Evolutionary conservation across 2,113 vertebrate species (phyloP), one percentile per base, ranked within the genome.

Genomic region (Maccullochella peelii): DNA sequence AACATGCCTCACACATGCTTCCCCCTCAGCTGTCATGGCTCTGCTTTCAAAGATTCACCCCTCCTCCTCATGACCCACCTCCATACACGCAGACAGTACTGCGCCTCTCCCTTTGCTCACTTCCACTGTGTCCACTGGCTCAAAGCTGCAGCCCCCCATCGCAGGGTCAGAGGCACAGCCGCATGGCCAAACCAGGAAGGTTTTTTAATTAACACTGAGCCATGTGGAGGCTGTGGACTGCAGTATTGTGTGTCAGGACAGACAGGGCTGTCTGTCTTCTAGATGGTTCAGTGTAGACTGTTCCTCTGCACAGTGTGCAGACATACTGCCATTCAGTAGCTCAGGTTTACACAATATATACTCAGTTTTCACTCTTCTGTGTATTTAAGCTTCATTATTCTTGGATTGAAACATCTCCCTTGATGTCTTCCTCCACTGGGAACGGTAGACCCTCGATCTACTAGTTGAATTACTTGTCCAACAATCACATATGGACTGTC

Each of bases 11-110:
- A 93, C 92, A 94, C 93, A 95, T 94, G 94, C 93, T 95, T 94
- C 93, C 91, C 91, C 89, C 90, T 95, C 95, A 96, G 95, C 95
- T 96, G 95, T 95, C 95, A 93, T 92, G 94, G 93, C 92, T 96
- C 94, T 89, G 91, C 94, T 95, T 96, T 95, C 95, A 95, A 94
- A 95, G 90, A 87, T 79, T 38, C 67, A 21, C 66, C 44, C 77
- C 50, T 2, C 36, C 80, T 30, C 59, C 65, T 52, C 76, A 23
- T 66, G 68, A 40, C 73, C 77, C 80, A 88, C 78, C 79, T 83
- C 57, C 27, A 58, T 50, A 80, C 88, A 84, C 82, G 85, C 49
- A 71, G 57, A 79, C 89, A 85, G 84, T 92, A 85, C 89, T 76
- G 61, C 21, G 73, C 80, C 90, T 77, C 77, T 80, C 85, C 82